Evolutionary conservation across 2,888 invertebrate genomes (phyloP).

Genomic region (Patella pellucida): DNA sequence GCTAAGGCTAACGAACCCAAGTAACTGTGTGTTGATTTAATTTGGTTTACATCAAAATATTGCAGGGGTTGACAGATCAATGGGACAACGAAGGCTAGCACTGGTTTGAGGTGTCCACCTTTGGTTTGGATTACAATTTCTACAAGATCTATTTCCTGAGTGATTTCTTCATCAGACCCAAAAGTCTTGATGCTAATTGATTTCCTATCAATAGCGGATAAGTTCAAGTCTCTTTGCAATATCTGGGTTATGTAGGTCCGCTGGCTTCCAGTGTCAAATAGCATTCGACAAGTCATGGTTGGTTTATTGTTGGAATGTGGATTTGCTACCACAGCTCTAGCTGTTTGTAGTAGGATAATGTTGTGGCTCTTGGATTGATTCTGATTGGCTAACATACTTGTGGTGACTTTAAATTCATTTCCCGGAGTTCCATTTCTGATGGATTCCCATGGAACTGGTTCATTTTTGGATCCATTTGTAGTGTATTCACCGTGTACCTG

Average conservation of each 20-base stretch:
- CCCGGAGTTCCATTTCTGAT: too few species aligned
- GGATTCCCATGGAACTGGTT: too few species aligned
- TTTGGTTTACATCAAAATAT: neutral
- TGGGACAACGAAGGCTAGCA: neutral
- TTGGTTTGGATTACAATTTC: neutral
- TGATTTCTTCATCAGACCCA: too few species aligned
- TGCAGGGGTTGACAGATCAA: neutral
- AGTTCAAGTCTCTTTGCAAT: neutral
- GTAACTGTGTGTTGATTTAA: neutral
- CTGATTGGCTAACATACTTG: too few species aligned
- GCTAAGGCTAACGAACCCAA: neutral
- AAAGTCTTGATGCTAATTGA: too few species aligned
- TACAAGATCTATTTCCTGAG: neutral
- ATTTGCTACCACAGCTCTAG: neutral
- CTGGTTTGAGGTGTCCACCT: too few species aligned
- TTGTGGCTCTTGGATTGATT: neutral
- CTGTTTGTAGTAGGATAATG: neutral
- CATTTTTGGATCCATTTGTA: too few species aligned
- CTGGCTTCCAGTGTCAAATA: neutral
- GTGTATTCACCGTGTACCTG: too few species aligned
- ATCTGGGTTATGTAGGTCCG: neutral
- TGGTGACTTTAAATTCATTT: too few species aligned
- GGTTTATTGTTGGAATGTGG: neutral
- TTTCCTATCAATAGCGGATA: neutral
- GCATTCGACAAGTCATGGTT: neutral